phyloP scores from a whole-genome alignment of 2,797 vertebrate genomes.

The Sebastiscus albofasciatus region DNA sequence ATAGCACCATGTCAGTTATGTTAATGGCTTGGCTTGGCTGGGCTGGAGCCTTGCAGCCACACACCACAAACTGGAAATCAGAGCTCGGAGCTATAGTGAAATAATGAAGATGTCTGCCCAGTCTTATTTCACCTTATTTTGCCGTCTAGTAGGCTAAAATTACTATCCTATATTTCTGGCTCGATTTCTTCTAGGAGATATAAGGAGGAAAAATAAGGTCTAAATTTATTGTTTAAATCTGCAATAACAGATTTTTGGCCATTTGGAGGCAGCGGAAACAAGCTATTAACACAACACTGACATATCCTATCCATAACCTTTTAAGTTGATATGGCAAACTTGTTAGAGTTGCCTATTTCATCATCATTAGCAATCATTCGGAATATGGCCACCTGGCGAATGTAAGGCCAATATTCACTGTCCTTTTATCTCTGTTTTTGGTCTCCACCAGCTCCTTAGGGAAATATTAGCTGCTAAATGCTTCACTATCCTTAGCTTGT shows the following conservation, averaged over 20 bases:
- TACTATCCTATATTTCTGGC: neutral
- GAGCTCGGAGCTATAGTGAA: constrained; percentile 6
- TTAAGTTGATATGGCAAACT: neutral
- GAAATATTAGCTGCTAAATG: neutral
- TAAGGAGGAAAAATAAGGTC: neutral
- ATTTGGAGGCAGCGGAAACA: neutral
- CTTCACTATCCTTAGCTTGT: neutral
- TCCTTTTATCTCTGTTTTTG: no score
- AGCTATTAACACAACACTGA: neutral
- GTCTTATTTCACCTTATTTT: neutral
- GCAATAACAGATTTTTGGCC: neutral
- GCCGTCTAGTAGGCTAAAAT: neutral
- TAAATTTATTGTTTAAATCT: neutral
- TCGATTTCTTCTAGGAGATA: neutral
- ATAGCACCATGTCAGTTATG: constrained; percentile 57
- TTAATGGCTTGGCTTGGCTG: constrained; percentile 56
- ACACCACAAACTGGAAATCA: constrained; percentile 32
- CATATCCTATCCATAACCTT: neutral
- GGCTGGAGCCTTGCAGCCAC: constrained; percentile 41
- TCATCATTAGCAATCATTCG: neutral
- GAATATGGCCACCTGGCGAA: neutral
- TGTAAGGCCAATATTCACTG: no score
- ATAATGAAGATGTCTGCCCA: constrained; percentile 42
- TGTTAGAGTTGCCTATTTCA: neutral
- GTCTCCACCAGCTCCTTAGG: neutral